Evolutionary conservation across 2,113 vertebrate species (phyloP).

Genomic region (Anoura caudifer): DNA sequence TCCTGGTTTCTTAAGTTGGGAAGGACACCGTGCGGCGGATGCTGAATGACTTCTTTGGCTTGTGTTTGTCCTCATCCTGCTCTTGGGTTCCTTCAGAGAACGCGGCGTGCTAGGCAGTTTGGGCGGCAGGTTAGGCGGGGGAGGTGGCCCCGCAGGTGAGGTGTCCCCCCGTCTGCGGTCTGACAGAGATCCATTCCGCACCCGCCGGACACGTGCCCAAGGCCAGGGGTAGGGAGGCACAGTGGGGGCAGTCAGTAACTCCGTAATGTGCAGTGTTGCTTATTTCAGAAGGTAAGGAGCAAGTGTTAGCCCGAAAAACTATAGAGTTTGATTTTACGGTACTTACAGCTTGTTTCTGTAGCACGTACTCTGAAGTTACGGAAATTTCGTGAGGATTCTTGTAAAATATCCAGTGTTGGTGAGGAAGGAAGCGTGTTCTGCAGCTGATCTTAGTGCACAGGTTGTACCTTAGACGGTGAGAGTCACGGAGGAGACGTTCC

Average conservation of each 20-base stretch:
- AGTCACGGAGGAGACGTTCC: background rate
- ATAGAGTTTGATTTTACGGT: background rate
- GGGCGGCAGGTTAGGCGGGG: background rate
- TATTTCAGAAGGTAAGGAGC: background rate
- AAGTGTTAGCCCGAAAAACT: background rate
- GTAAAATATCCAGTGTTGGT: background rate
- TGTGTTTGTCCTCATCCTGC: background rate
- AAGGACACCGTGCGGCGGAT: background rate
- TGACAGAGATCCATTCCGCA: background rate
- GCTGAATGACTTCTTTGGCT: background rate
- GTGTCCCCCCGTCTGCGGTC: background rate
- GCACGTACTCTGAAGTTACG: background rate
- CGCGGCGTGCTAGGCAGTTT: too few relatives aligned
- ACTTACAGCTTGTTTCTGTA: background rate
- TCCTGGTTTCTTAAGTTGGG: background rate
- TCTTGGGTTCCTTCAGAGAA: background rate
- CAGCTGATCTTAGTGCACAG: background rate
- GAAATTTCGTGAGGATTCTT: background rate
- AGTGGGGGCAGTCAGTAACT: background rate
- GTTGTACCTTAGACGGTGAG: background rate
- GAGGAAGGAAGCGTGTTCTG: background rate
- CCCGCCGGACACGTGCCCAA: accelerated
- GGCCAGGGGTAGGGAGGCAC: background rate
- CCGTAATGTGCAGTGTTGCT: too few relatives aligned
- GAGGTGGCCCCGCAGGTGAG: background rate